Evolutionary conservation across 2,797 vertebrate species (phyloP), one percentile per base, ranked within the genome.

Genomic region (Parauchenoglanis ngamensis): DNA sequence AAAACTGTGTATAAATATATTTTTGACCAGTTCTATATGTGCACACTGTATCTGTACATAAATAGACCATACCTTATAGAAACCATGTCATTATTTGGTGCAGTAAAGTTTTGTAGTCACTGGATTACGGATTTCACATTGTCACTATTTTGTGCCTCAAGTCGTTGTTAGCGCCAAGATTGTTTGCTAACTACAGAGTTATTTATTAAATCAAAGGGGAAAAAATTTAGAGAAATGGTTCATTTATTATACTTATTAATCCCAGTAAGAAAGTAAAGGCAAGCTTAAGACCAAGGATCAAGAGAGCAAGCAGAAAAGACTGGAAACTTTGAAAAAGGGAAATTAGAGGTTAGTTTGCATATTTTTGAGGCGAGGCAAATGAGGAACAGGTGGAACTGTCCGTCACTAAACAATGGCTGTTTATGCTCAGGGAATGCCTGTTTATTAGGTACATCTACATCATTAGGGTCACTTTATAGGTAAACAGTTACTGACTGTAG

Each of bases 271-370:
- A 72, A 11, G 40, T 83, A 31, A 59, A 78, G 52, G 17, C 54
- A 57, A 56, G 49, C n/a, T 78, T 8, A 56, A 54, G 1, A 31
- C 3, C n/a, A 7, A 78, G n/a, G 15, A 25, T 59, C 10, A 13
- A 12, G 56, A 59, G 77, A 63, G 23, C 35, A 17, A 63, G 6
- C 57, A 44, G 78, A 59, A 2, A 65, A 13, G 23, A 23, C 21
- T 63, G 78, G 35, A 44, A 31, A 31, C 11, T 35, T 78, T 0
- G 15, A 52, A 23, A 73, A 12, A 82, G 35, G 84, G 31, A 85
- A 81, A 88, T 81, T 21, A 56, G 46, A 8, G 44, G 15, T 23
- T 10, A 40, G 52, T 88, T 85, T 88, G 40, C 83, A 88, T 88
- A 25, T 79, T 73, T 72, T n/a, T 3, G 15, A 88, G 56, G 40